Evolutionary conservation across 2,888 invertebrate genomes (phyloP).

Genomic region (Epiperipatus broadwayi): DNA sequence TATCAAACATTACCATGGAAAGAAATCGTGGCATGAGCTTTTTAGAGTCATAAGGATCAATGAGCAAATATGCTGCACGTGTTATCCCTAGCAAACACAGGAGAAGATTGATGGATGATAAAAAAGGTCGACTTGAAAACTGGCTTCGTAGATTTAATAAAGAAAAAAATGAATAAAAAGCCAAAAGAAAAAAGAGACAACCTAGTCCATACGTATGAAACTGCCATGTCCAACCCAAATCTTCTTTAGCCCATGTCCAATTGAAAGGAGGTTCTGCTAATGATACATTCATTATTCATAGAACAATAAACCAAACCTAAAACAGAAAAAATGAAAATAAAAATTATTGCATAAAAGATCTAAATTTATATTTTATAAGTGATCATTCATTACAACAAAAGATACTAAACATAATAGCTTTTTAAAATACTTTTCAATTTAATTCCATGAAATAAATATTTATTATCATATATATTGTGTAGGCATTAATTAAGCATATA

Average conservation of each 20-base stretch:
- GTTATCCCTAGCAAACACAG: slow-evolving; percentile 35
- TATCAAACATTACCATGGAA: slow-evolving; percentile 36
- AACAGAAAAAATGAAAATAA: too few relatives aligned
- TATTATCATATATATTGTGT: too few relatives aligned
- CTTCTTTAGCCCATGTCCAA: slow-evolving; percentile 20
- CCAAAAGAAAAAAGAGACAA: slow-evolving; percentile 36
- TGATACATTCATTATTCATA: too few relatives aligned
- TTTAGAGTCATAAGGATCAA: slow-evolving; percentile 39
- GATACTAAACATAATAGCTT: too few relatives aligned
- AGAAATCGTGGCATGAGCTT: slow-evolving; percentile 35
- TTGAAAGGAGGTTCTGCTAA: slow-evolving; percentile 27
- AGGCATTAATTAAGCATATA: too few relatives aligned
- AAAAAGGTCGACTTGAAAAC: slow-evolving; percentile 35
- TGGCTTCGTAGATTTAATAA: slow-evolving; percentile 37
- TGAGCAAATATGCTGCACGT: slow-evolving; percentile 35
- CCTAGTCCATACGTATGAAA: slow-evolving; percentile 38
- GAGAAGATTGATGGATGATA: slow-evolving; percentile 38
- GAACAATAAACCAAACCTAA: too few relatives aligned
- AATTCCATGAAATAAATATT: too few relatives aligned
- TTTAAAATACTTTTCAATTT: too few relatives aligned
- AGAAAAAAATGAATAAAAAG: slow-evolving; percentile 37
- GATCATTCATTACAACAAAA: too few relatives aligned
- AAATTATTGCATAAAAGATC: too few relatives aligned
- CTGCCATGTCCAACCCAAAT: slow-evolving; percentile 35
- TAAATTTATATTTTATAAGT: too few relatives aligned